Conservation (phyloP, 2,888 invertebrate genomes). For the Atherix ibis region DNA sequence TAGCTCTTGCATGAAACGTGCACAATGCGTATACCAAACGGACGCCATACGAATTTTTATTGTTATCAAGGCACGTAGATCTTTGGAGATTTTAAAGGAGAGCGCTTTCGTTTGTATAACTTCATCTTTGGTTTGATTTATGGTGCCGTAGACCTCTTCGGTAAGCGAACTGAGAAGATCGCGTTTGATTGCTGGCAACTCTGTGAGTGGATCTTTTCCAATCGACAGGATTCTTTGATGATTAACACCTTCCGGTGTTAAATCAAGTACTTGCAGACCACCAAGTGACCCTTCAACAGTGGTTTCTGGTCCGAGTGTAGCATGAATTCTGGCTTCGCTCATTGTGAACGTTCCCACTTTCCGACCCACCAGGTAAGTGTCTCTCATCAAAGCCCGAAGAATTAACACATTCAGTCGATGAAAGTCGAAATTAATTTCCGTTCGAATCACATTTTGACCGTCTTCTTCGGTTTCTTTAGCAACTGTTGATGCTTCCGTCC, state of each 20-base stretch:
- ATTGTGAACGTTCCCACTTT: conserved; percentile 92
- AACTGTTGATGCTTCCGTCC: background rate
- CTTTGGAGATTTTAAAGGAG: conserved; percentile 28
- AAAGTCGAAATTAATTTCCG: conserved; percentile 84
- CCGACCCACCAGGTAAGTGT: conserved; percentile 53
- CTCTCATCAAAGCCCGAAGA: conserved; percentile 61
- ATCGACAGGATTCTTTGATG: conserved; percentile 77
- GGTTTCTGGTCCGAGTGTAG: conserved; percentile 51
- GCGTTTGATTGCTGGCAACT: conserved; percentile 22
- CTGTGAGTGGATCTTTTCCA: conserved; percentile 56
- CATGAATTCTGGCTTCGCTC: conserved; percentile 78
- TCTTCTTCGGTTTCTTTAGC: conserved; percentile 14
- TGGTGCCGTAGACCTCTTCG: conserved; percentile 30
- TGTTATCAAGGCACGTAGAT: conserved; percentile 21
- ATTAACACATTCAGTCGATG: conserved; percentile 78
- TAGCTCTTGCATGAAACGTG: conserved; percentile 68
- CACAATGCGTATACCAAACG: conserved; percentile 87
- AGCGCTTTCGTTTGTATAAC: conserved; percentile 27
- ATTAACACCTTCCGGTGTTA: conserved; percentile 66
- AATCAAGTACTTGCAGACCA: conserved; percentile 77
- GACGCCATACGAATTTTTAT: conserved; percentile 56
- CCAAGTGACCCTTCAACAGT: conserved; percentile 76
- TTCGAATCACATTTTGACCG: conserved; percentile 34
- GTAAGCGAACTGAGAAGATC: conserved; percentile 24
- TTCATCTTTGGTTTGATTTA: conserved; percentile 22